These are phyloP conservation scores for Sebastes oblongus DNA, from an alignment of 2,797 vertebrate species.

Conservation along the genomic window DNA sequence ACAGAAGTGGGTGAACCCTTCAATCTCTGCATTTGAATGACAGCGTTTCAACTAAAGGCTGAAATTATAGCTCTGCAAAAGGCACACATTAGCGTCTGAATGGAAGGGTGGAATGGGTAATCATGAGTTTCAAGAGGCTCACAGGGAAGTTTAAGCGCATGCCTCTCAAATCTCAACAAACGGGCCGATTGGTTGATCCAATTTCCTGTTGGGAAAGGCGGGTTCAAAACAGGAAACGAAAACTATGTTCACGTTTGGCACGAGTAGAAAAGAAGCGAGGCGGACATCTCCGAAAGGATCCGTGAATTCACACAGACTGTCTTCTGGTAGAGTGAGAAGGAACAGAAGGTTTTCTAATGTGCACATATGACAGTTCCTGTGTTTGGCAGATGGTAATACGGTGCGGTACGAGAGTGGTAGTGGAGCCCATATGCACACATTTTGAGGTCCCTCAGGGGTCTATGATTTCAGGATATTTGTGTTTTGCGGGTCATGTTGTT, in stretches of 20 bases:
- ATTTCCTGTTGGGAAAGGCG: background rate
- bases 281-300: background rate
- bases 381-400: constrained; percentile 28
- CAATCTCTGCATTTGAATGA: constrained; percentile 43
- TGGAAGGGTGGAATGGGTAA: constrained; percentile 26
- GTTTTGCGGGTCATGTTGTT: constrained; percentile 59
- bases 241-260: background rate
- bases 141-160: background rate
- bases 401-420: background rate
- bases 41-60: constrained; percentile 47
- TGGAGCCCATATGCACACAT: constrained; percentile 14
- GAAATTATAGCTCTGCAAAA: constrained; percentile 43
- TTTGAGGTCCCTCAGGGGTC: constrained; percentile 41
- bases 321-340: background rate
- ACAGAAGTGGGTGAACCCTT: constrained; percentile 42
- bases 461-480: constrained; percentile 71
- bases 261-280: background rate
- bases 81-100: constrained; percentile 43
- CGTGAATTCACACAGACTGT: background rate
- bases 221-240: background rate
- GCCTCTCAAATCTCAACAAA: constrained; percentile 21
- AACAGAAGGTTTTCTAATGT: background rate
- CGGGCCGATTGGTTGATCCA: background rate
- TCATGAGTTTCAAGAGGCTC: constrained; percentile 26
- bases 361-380: background rate